Evolutionary conservation across 2,888 invertebrate species (phyloP), one percentile per base, ranked within the genome.

Genomic region (Alsophila aescularia): DNA sequence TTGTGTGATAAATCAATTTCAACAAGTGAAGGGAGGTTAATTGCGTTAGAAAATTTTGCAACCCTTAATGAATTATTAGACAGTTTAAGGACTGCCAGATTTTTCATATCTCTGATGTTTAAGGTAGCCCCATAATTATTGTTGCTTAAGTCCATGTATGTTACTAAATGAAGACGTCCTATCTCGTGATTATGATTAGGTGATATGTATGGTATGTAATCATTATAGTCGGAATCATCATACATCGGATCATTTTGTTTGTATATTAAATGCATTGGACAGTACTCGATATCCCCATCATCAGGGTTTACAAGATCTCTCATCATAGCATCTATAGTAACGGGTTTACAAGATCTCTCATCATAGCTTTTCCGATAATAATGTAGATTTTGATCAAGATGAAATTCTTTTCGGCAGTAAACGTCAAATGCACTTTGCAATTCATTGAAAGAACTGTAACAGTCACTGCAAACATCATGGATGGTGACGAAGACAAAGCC

Each of bases 1-100:
- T 87, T 88, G 48, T 79, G 60, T 0, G 88, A 88, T 6, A 80
- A 69, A 67, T 87, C 77, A 21, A 87, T 62, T 48, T 72, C 68
- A 16, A 16, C 52, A 16, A 88, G 60, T 1, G 36, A 36, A 0
- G 29, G 39, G 0, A 85, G 57, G 10, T 74, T 52, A 2, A 62
- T 1, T 1, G 0, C 0, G 41, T 81, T 83, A 1, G 66, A 74
- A 2, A 88, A 56, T 32, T 64, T 64, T 9, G 81, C 85, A 3
- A 47, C 62, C 0, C 52, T 66, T 0, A 87, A 35, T 0, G 40
- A 27, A 52, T 85, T 87, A 9, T 58, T 49, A 0, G 83, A 81
- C 16, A 85, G 24, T 52, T 79, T 79, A 3, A 87, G 57, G 8
- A 42, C 49, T 10, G 18, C 51, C 2, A 87, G 62, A 36, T 74